Evolutionary conservation across 2,113 vertebrate species (phyloP), one percentile per base, ranked within the genome.

Genomic region (Scomber scombrus): DNA sequence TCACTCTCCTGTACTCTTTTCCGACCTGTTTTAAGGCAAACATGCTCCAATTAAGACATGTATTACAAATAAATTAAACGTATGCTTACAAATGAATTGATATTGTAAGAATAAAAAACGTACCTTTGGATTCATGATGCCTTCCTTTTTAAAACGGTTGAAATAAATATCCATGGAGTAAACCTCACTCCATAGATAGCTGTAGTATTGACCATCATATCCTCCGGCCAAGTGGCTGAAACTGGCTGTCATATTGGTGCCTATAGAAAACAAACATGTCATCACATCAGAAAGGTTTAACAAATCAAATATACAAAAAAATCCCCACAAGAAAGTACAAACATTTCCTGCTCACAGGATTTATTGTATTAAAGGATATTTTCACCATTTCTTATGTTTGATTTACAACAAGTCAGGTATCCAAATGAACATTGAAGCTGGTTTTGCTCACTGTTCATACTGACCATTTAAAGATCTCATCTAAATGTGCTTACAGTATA

Each of bases 131-230:
- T 97, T 97, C 96, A 98, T 96, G 78, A 98, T 95, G 65, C 97
- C 98, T 92, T 98, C 94, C 82, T 95, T 93, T 70, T 96, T 97
- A 92, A 99, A 99, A 75, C 96, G 96, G 85, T 94, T 98, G 85
- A 97, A 96, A 86, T 95, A 99, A 72, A 99, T 98, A 88, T 99
- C 98, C 95, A 94, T 95, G 82, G 97, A 97, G 94, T 98, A 98
- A 26, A 99, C 97, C 85, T 99, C 97, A 66, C 97, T 99, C 97
- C 97, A 99, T 40, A 99, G 92, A 85, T 99, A 99, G 62, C 98
- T 96, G 47, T 99, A 99, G 88, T 99, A 99, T 19, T 98, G 98
- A 49, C 95, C 97, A 80, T 98, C 97, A 63, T 99, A 99, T 21
- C 97, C 97, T 80, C 96, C 96, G 6, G 95, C 96, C 86, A 99